Conservation (phyloP, 2,113 vertebrate species). For the Polyodon spathula region DNA sequence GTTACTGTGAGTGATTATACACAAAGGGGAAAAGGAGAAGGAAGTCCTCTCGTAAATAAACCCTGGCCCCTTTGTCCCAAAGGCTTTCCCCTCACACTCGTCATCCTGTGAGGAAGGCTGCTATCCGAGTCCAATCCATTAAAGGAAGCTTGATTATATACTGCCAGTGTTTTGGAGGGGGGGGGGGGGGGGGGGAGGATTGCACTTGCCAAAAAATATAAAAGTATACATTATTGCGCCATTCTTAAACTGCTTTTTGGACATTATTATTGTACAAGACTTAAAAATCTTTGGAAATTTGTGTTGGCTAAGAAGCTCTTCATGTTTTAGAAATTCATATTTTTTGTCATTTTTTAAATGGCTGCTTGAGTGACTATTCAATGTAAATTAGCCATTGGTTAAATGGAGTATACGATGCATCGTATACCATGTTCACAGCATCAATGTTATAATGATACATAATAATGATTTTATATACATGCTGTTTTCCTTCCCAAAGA, state of each 20-base stretch:
- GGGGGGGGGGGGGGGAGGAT: neutral
- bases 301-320: no score
- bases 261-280: neutral
- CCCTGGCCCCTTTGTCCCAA: conserved; percentile 19
- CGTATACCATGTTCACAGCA: no score
- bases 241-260: neutral
- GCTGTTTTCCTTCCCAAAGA: no score
- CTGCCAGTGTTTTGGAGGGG: neutral
- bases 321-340: no score
- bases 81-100: conserved; percentile 24
- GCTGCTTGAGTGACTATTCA: no score
- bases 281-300: no score
- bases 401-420: no score
- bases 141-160: conserved; percentile 13
- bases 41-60: conserved; percentile 18
- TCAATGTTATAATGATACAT: no score
- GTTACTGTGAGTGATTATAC: neutral
- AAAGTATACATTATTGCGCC: neutral
- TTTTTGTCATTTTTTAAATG: no score
- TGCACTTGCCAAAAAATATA: neutral
- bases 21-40: conserved; percentile 24
- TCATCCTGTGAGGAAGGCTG: conserved; percentile 31
- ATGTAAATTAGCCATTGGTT: no score
- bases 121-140: conserved; percentile 19
- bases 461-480: no score